Base-by-base conservation (phyloP, 2,888 invertebrate species). In the Euzophera pinguis region DNA sequence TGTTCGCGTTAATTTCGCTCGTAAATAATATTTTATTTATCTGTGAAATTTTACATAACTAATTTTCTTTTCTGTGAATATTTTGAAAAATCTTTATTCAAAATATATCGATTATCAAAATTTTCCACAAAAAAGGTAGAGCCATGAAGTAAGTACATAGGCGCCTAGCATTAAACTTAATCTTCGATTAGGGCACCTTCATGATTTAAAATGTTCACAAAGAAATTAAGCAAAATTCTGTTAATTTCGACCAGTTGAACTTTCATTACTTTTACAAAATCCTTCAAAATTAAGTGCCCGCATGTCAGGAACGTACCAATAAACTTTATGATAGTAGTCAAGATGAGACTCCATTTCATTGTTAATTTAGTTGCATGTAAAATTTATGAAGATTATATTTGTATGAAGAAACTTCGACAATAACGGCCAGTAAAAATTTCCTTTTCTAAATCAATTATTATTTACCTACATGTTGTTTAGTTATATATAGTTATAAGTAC, bases 241-340 rank as follows among this genome's bases (percentile, higher is more conserved):
- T 45, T 45, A 45, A 45, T 45, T 45, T 32, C 10, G 45, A 45
- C 32, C 32, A 32, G 45, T 34, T 45, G 16, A 45, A 45, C 45
- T 45, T 45, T 45, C 34, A 45, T 45, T 14, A 45, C 45, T 32
- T 32, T 14, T 45, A 45, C 45, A 45, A 45, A 45, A 32, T 45
- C 34, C 45, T 32, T 32, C 9, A 32, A 48, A 48, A 37, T 37
- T 48, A 48, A 48, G 37, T 48, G n/a, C 48, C 38, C 48, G 38
- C 48, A 49, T 49, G 48, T 49, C 48, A 49, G 38, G 12, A 29
- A 45, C 32, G 32, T 32, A 10, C 45, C 16, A 45, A 3, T 5
- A 10, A 45, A 10, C 10, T 32, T 45, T 45, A 45, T 34, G 34
- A 13, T 45, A 32, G 27, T 9, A 32, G 45, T 1, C 14, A 3